Evolutionary conservation across 2,888 invertebrate genomes (phyloP).

Genomic region (Eupithecia inturbata): DNA sequence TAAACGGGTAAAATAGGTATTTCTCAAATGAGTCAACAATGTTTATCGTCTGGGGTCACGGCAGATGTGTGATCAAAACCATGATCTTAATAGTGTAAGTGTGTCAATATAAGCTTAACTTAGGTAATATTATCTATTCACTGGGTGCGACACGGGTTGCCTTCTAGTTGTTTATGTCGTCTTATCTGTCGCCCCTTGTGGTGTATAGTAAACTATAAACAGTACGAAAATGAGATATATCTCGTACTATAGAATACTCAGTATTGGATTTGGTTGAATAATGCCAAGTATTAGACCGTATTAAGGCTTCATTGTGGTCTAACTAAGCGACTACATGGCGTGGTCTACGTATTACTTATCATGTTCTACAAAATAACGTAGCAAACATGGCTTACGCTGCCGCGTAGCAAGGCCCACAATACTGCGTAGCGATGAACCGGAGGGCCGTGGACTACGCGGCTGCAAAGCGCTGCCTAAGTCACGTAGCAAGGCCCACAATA

Average conservation of each 20-base stretch:
- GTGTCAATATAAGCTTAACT: slow-evolving; percentile 53
- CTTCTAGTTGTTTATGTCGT: slow-evolving; percentile 47
- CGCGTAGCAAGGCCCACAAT: background rate
- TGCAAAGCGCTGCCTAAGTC: too few species aligned
- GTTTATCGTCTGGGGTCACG: slow-evolving; percentile 49
- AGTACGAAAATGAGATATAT: slow-evolving; percentile 3
- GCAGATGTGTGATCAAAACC: slow-evolving; percentile 45
- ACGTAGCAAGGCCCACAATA: too few species aligned
- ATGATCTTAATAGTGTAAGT: slow-evolving; percentile 48
- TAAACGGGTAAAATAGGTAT: slow-evolving; percentile 33
- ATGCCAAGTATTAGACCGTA: background rate
- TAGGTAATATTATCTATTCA: slow-evolving; percentile 43
- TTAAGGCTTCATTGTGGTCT: background rate
- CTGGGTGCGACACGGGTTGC: slow-evolving; percentile 38
- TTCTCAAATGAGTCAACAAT: slow-evolving; percentile 56
- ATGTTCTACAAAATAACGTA: background rate
- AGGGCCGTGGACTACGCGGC: too few species aligned
- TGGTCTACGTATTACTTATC: background rate
- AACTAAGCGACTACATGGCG: background rate
- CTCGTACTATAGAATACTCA: background rate
- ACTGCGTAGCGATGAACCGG: too few species aligned
- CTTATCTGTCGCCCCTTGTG: slow-evolving; percentile 43
- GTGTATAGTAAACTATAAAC: slow-evolving; percentile 12
- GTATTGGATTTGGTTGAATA: background rate
- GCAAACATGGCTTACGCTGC: background rate